Conservation (phyloP, 1,140 invertebrate species). For the Chlorops oryzae region DNA sequence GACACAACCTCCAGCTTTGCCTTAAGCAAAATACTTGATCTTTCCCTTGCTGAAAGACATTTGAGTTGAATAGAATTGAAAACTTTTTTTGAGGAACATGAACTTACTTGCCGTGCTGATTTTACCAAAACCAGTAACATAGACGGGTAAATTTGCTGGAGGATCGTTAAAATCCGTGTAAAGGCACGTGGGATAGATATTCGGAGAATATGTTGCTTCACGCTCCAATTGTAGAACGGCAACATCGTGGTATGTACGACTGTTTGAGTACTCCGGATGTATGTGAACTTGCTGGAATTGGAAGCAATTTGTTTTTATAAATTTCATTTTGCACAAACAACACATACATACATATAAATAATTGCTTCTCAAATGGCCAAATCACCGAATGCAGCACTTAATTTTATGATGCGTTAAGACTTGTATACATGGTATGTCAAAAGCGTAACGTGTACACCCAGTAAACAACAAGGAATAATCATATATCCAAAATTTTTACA, state of each 20-base stretch:
- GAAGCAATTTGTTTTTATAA: neutral
- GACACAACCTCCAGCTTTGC: slow-evolving; percentile 26
- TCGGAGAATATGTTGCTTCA: slow-evolving; percentile 10
- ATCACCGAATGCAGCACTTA: too few species aligned
- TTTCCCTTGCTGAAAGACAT: slow-evolving; percentile 17
- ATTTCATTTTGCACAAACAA: neutral
- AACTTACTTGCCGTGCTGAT: slow-evolving; percentile 30
- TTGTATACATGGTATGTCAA: too few species aligned
- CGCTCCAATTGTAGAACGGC: slow-evolving; percentile 29
- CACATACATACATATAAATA: neutral
- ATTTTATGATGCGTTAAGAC: too few species aligned
- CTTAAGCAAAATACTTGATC: slow-evolving; percentile 29
- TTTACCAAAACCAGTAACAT: slow-evolving; percentile 36
- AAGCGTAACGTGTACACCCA: too few species aligned
- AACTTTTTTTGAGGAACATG: too few species aligned
- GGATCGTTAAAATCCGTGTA: slow-evolving; percentile 25
- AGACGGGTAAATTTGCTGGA: slow-evolving; percentile 11
- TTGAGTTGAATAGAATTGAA: neutral
- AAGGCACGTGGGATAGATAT: slow-evolving; percentile 30
- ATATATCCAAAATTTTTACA: neutral
- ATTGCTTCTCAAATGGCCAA: neutral
- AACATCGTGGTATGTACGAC: slow-evolving; percentile 34
- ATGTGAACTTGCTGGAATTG: slow-evolving; percentile 21
- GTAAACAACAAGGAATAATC: too few species aligned
- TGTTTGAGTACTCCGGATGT: slow-evolving; percentile 29